Evolutionary conservation across 2,113 vertebrate species (phyloP).

Genomic region (Otis tarda): DNA sequence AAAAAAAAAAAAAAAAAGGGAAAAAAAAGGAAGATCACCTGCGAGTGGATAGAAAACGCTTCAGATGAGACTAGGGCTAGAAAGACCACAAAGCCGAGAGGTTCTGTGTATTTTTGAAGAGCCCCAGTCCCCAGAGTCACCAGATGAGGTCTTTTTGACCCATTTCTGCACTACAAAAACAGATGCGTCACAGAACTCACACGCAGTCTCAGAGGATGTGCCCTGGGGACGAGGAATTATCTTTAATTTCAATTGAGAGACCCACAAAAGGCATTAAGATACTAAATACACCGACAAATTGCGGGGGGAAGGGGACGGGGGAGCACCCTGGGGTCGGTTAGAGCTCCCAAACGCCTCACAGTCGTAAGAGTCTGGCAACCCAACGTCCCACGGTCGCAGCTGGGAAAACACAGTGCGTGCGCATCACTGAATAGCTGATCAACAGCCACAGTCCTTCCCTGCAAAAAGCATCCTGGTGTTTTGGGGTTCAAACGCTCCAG

Average conservation of each 20-base stretch:
- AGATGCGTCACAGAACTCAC: background rate
- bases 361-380: background rate
- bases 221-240: background rate
- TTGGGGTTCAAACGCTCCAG: background rate
- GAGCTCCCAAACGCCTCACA: background rate
- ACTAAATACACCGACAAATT: background rate
- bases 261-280: background rate
- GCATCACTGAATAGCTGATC: background rate
- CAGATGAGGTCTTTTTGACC: background rate
- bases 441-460: background rate
- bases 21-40: background rate
- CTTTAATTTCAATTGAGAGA: background rate
- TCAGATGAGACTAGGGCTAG: background rate
- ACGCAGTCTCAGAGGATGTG: fast-evolving
- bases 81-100: background rate
- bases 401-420: background rate
- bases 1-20: background rate
- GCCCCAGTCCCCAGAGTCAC: background rate
- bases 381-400: background rate
- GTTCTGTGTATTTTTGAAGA: background rate
- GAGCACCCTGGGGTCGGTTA: background rate
- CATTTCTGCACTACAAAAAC: background rate
- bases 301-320: background rate
- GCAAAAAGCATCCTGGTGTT: background rate
- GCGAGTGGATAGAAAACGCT: background rate